Evolutionary conservation across 1,140 invertebrate species (phyloP).

Genomic region (Procambarus clarkii): DNA sequence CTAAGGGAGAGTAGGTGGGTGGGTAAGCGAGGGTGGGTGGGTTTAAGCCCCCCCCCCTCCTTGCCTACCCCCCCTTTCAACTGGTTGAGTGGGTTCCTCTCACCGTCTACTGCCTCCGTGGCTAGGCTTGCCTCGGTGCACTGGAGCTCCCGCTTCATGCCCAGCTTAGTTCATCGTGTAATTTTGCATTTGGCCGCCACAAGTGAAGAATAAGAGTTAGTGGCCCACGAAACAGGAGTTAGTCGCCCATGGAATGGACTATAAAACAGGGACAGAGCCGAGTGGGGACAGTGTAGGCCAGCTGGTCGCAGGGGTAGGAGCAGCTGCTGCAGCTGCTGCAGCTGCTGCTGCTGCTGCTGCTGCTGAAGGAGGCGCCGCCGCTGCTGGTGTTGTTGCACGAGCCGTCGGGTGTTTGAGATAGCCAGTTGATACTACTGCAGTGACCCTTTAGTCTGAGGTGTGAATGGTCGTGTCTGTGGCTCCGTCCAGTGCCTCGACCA

Average conservation of each 20-base stretch:
- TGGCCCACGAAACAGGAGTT: constrained; percentile 72
- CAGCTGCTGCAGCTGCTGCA: constrained; percentile 29
- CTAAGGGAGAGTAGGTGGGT: background rate
- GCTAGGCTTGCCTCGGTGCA: constrained; percentile 62
- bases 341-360: background rate
- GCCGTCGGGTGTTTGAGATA: too few relatives aligned
- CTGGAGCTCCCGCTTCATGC: constrained; percentile 73
- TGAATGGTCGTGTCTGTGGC: too few relatives aligned
- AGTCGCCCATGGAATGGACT: constrained; percentile 72
- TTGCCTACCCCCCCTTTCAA: background rate
- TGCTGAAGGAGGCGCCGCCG: too few relatives aligned
- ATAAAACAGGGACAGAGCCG: constrained; percentile 70
- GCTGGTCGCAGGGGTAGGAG: constrained; percentile 57
- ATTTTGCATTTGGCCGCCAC: constrained; percentile 74
- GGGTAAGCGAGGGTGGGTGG: background rate
- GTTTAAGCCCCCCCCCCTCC: constrained; percentile 21
- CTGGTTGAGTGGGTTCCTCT: background rate
- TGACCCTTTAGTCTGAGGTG: too few relatives aligned
- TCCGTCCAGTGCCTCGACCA: too few relatives aligned
- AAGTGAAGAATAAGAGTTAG: constrained; percentile 73
- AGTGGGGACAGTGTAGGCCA: constrained; percentile 62
- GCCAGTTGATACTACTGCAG: too few relatives aligned
- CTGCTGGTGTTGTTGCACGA: too few relatives aligned
- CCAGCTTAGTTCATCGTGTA: constrained; percentile 74
- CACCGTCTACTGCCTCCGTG: constrained; percentile 50